A percentile compares a stretch with the other conserved stretches of the same genome.
Evolutionary conservation across 53 echinoderm and acorn worm genomes (phyloP).

Genomic region (Antedon mediterranea): DNA sequence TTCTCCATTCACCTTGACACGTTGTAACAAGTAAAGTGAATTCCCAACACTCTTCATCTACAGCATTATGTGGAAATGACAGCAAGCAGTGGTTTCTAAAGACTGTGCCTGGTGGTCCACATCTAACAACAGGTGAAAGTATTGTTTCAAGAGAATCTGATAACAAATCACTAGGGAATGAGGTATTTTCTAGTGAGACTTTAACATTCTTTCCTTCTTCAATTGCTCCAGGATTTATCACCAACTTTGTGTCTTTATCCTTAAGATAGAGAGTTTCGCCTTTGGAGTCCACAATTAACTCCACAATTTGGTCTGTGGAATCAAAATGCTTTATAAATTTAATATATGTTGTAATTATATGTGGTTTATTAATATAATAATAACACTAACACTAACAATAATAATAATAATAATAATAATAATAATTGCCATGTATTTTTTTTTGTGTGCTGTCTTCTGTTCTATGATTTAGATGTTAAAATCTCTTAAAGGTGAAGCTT

Average conservation of each 20-base stretch:
- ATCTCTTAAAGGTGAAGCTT: too few relatives aligned
- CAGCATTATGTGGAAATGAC: neutral
- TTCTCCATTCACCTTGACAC: neutral
- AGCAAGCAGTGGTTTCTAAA: neutral
- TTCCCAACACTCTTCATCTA: neutral
- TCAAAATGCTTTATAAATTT: too few relatives aligned
- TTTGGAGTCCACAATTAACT: neutral
- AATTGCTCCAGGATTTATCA: neutral
- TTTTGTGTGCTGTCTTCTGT: too few relatives aligned
- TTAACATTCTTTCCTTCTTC: neutral
- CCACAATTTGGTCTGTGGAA: too few relatives aligned
- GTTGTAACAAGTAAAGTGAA: neutral
- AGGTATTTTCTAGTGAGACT: neutral
- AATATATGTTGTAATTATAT: too few relatives aligned
- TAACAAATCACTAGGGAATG: neutral
- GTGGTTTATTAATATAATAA: too few relatives aligned
- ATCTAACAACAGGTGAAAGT: neutral
- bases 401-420: too few relatives aligned
- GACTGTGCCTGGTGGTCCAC: neutral
- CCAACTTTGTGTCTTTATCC: neutral
- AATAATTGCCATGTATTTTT: too few relatives aligned
- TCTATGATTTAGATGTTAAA: too few relatives aligned
- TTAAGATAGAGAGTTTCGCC: neutral
- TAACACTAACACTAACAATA: too few relatives aligned
- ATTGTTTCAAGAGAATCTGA: neutral